Percentiles rank a stretch among this genome's conserved stretches.
Evolutionary conservation across 2,113 vertebrate species (phyloP).

Genomic region (Sinosuthora webbiana): DNA sequence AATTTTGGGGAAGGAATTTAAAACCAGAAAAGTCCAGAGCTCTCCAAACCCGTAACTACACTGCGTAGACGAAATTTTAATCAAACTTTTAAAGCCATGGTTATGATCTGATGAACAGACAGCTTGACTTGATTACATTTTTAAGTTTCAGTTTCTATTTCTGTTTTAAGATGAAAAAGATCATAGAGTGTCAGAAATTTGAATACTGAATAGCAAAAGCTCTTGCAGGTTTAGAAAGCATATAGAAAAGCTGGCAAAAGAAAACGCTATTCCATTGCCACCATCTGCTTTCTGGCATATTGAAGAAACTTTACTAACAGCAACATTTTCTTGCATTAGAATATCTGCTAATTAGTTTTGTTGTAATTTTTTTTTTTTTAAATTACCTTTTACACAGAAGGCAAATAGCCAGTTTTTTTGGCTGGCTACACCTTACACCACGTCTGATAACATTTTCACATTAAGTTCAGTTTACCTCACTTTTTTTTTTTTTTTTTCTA

Average conservation of each 20-base stretch:
- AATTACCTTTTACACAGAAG: slow-evolving; percentile 66
- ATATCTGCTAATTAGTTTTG: slow-evolving; percentile 76
- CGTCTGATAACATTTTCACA: slow-evolving; percentile 59
- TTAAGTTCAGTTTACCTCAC: slow-evolving; percentile 43
- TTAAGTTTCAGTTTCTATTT: slow-evolving; percentile 79
- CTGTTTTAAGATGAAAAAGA: slow-evolving; percentile 77
- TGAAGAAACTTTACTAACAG: slow-evolving; percentile 74
- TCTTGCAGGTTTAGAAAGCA: slow-evolving; percentile 78
- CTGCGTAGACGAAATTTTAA: slow-evolving; percentile 62
- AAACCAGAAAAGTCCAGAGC: slow-evolving; percentile 11
- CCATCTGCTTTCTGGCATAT: slow-evolving; percentile 76
- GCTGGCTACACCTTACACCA: slow-evolving; percentile 45
- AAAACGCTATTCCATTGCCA: slow-evolving; percentile 65
- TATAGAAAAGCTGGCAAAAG: slow-evolving; percentile 76
- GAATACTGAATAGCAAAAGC: slow-evolving; percentile 74
- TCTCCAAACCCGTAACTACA: slow-evolving; percentile 20
- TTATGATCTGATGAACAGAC: slow-evolving; percentile 68
- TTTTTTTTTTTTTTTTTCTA: neutral
- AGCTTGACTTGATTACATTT: slow-evolving; percentile 74
- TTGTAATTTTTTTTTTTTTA: slow-evolving; percentile 52
- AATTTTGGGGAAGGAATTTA: neutral
- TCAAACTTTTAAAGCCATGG: slow-evolving; percentile 62
- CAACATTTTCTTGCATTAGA: slow-evolving; percentile 75
- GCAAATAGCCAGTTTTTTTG: slow-evolving; percentile 56
- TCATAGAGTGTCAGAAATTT: slow-evolving; percentile 71